Base-by-base conservation (phyloP, 2,888 invertebrate genomes). In the Spilosoma lubricipeda region DNA sequence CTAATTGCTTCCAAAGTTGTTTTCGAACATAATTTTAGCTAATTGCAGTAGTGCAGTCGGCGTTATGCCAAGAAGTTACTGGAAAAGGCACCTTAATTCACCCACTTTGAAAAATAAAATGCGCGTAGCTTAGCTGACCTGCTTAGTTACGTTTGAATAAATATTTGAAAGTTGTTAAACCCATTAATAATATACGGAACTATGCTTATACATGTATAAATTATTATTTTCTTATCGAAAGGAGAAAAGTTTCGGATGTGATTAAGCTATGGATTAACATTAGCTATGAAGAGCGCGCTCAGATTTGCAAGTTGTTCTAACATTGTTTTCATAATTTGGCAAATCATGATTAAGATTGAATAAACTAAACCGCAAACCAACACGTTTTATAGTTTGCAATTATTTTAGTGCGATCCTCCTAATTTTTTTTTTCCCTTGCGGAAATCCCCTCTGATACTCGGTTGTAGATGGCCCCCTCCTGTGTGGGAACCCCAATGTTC, bases 1-100 rank as follows among this genome's bases (percentile, higher is more conserved):
- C 92, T 94, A 94, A 95, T 94, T 94, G 92, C 93, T 94, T 90
- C 89, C 82, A 88, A 93, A 94, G 92, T 94, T 94, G 94, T 95
- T 95, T 94, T 94, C 91, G 91, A 92, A 91, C 92, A 94, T 93
- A 93, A 94, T 94, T 95, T 93, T 89, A 91, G 94, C 94, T 95
- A 95, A 95, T 94, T 94, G 93, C 94, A 90, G 88, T 88, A 90
- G 91, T 88, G 91, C 89, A 89, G 90, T 93, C 90, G 94, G 94
- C 92, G 81, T 81, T 70, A 81, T 81, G 93, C 93, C 94, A 93
- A 90, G 88, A 82, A 88, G 88, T 88, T 87, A 83, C 87, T 85
- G 86, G 87, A 89, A 90, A 91, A 90, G 87, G 87, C 88, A 90
- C 90, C 89, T 90, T 92, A 91, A 91, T 90, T 91, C 89, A 87